These are phyloP conservation scores for Scalopus aquaticus DNA, from an alignment of 2,113 vertebrate genomes.

Conservation along the genomic window DNA sequence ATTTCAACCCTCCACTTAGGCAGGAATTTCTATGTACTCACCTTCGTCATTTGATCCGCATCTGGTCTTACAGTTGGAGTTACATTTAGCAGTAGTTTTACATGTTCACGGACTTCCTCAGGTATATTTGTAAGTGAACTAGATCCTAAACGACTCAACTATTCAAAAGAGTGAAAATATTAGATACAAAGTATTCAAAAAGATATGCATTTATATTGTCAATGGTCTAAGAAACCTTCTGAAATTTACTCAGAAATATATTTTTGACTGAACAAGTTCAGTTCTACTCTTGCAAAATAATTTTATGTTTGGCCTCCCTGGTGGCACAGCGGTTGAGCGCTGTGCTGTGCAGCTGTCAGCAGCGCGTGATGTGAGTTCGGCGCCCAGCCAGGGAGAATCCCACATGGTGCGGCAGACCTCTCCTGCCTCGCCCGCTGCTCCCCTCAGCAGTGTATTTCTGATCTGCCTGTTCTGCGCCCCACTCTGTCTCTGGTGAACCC, in stretches of 20 bases:
- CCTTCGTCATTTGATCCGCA: slow-evolving; percentile 99
- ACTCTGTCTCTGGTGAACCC: too few species aligned
- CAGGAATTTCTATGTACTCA: slow-evolving; percentile 75
- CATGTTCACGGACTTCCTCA: slow-evolving; percentile 94
- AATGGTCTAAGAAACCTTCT: background rate
- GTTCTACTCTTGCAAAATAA: background rate
- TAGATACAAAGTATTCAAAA: too few species aligned
- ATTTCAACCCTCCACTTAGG: background rate
- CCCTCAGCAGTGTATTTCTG: too few species aligned
- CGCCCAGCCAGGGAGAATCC: too few species aligned
- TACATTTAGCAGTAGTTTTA: slow-evolving; percentile 96
- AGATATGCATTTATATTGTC: slow-evolving; percentile 8
- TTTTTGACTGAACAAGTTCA: background rate
- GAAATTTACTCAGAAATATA: slow-evolving; percentile 14
- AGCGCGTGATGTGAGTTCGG: too few species aligned
- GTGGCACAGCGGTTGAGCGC: too few species aligned
- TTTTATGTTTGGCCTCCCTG: too few species aligned
- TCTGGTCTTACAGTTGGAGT: slow-evolving; percentile 95
- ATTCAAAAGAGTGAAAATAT: slow-evolving; percentile 67
- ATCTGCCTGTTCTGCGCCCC: too few species aligned
- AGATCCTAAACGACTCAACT: slow-evolving; percentile 95
- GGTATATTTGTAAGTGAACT: slow-evolving; percentile 91
- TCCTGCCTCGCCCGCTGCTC: too few species aligned
- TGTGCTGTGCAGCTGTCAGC: too few species aligned
- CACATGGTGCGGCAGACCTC: too few species aligned